Conservation (phyloP, 1,140 invertebrate genomes). For the Colletes latitarsis region DNA sequence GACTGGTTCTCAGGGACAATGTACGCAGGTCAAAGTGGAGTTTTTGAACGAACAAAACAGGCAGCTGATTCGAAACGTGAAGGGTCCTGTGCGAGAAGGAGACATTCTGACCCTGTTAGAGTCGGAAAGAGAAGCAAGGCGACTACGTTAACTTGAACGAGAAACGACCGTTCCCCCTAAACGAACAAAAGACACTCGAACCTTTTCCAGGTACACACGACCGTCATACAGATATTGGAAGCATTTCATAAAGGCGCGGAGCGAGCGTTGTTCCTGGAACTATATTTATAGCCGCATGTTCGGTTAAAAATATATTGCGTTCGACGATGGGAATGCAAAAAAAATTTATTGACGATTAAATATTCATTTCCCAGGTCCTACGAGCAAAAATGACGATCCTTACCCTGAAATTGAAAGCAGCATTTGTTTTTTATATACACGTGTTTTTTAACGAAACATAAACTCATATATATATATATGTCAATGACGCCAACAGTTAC, state of each 20-base stretch:
- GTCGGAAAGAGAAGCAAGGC: constrained; percentile 98
- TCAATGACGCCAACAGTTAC: not conserved
- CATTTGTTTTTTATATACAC: not conserved
- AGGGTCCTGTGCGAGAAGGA: constrained; percentile 99
- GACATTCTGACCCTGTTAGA: constrained; percentile 98
- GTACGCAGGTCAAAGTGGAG: constrained; percentile 99
- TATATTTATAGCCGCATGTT: not conserved
- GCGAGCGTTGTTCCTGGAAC: not conserved
- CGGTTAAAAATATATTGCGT: not conserved
- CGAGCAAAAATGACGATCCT: not conserved
- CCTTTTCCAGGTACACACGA: not conserved
- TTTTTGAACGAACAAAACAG: constrained; percentile 98
- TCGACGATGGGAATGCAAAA: not conserved
- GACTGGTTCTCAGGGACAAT: constrained; percentile 99
- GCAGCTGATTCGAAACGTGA: constrained; percentile 99
- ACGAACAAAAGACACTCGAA: not conserved
- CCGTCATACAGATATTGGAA: too few species aligned
- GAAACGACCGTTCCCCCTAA: not conserved
- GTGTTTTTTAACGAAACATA: not conserved
- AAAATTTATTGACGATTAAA: not conserved
- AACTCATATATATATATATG: not conserved
- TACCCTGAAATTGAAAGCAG: not conserved
- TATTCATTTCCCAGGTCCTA: constrained; percentile 21
- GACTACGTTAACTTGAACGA: constrained; percentile 88
- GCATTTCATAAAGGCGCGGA: too few species aligned